Base-by-base conservation (phyloP, 2,888 invertebrate genomes). In the Choristoneura rosaceana region DNA sequence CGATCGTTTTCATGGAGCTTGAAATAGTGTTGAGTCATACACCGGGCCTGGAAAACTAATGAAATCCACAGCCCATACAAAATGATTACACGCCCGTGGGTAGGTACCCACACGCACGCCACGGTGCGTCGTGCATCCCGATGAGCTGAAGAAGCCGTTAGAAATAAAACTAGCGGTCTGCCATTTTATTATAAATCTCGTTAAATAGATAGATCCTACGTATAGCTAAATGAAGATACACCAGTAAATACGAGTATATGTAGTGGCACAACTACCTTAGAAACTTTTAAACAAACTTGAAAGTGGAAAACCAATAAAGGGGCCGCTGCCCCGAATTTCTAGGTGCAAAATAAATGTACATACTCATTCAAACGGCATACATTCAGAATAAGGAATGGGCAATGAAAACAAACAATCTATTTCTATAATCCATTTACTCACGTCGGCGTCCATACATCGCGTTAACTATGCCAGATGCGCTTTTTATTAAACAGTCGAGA, bases 401-500 rank as follows among this genome's bases (percentile, higher is more conserved):
- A 80, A 76, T 80, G 77, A 79, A 85, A 84, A 86, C 82, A 84
- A 82, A 83, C 80, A 77, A 80, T 86, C 88, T 86, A 87, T 87
- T 85, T 88, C 75, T 70, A 82, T 83, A 84, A 77, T 82, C 78
- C 81, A 82, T 87, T 83, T 82, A 82, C 80, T 74, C 67, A 77
- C 79, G 80, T 81, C 74, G n/a, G 76, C 75, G 76, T 71, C 74
- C 74, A 75, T 78, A 75, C 76, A 76, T 76, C 76, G 76, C 75
- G 76, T 74, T 60, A 78, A 79, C 76, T 73, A 74, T 75, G 77
- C 85, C 85, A 84, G 84, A 81, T 78, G 81, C 74, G 58, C 76
- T 81, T 80, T 82, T 81, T 81, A 81, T 79, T 78, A 78, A 79
- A 79, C 80, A 73, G 76, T 71, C 60, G 77, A 77, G 78, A 81